Conservation (phyloP, 1,140 invertebrate genomes). For the Drosophila punjabiensis region DNA sequence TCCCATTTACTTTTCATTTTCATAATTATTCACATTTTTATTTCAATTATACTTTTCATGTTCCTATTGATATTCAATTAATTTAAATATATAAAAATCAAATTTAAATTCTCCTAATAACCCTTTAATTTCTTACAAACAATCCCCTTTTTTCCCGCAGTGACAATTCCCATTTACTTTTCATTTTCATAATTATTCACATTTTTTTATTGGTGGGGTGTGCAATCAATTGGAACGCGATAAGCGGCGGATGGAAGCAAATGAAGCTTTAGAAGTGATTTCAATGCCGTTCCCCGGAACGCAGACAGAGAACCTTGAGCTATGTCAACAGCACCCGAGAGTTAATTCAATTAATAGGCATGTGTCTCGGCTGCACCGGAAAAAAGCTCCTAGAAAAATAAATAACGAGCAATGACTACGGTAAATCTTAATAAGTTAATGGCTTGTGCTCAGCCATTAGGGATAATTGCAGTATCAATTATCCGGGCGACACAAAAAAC, state of each 20-base stretch:
- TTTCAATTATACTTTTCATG: no score
- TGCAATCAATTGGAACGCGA: slow-evolving; percentile 61
- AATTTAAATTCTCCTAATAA: background rate
- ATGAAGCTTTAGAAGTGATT: slow-evolving; percentile 50
- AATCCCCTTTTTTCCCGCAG: background rate
- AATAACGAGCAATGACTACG: background rate
- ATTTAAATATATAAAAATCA: background rate
- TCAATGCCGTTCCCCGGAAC: slow-evolving; percentile 17
- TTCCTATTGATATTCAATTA: background rate
- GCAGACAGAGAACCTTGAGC: slow-evolving; percentile 27
- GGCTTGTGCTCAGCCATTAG: slow-evolving; percentile 21
- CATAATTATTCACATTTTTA: slow-evolving; percentile 51
- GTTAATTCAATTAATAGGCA: slow-evolving; percentile 50
- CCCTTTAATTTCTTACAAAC: background rate
- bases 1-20: slow-evolving; percentile 34
- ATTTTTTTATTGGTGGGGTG: slow-evolving; percentile 33
- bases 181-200: slow-evolving; percentile 49
- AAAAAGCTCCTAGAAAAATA: background rate
- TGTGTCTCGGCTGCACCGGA: slow-evolving; percentile 20
- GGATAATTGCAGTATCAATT: slow-evolving; percentile 38
- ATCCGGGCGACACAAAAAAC: background rate
- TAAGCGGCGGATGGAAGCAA: slow-evolving; percentile 43
- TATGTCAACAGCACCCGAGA: slow-evolving; percentile 33
- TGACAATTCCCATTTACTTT: slow-evolving; percentile 25
- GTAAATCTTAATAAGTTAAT: slow-evolving; percentile 32